Evolutionary conservation across 2,888 invertebrate species (phyloP).

Genomic region (Sarcophaga rosellei): DNA sequence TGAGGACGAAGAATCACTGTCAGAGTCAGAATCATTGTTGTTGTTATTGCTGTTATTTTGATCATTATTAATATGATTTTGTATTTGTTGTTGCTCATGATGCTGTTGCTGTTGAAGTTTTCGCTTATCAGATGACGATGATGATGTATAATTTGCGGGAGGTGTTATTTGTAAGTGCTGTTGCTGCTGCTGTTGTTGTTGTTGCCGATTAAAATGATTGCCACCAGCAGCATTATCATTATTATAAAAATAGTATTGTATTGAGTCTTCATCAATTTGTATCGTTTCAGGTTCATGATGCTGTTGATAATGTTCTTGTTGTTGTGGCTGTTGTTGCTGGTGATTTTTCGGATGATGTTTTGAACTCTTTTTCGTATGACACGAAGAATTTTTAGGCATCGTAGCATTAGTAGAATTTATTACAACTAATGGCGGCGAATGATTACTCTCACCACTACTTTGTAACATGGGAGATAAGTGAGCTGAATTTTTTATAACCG

Average conservation of each 20-base stretch:
- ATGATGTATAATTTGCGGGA: slow-evolving; percentile 48
- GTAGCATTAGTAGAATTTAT: slow-evolving; percentile 31
- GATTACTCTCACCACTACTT: slow-evolving; percentile 68
- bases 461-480: slow-evolving; percentile 65
- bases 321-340: slow-evolving; percentile 58
- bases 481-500: slow-evolving; percentile 48
- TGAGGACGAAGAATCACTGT: slow-evolving; percentile 74
- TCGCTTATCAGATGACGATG: slow-evolving; percentile 19
- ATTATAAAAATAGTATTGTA: slow-evolving; percentile 41
- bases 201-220: slow-evolving; percentile 62
- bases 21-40: slow-evolving; percentile 69
- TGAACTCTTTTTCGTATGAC: slow-evolving; percentile 56
- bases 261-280: slow-evolving; percentile 59
- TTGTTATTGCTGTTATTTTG: slow-evolving; percentile 21
- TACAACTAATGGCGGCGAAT: slow-evolving; percentile 67
- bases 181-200: slow-evolving; percentile 53
- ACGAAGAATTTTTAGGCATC: slow-evolving; percentile 32
- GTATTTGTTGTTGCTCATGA: slow-evolving; percentile 64
- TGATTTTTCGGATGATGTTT: slow-evolving; percentile 63
- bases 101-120: slow-evolving; percentile 54
- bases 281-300: slow-evolving; percentile 72
- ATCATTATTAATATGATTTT: slow-evolving; percentile 43
- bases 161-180: slow-evolving; percentile 54
- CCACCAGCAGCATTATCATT: background rate
- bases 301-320: slow-evolving; percentile 62